phyloP scores from a whole-genome alignment of 1,140 invertebrate genomes.

The Aplysia californica region DNA sequence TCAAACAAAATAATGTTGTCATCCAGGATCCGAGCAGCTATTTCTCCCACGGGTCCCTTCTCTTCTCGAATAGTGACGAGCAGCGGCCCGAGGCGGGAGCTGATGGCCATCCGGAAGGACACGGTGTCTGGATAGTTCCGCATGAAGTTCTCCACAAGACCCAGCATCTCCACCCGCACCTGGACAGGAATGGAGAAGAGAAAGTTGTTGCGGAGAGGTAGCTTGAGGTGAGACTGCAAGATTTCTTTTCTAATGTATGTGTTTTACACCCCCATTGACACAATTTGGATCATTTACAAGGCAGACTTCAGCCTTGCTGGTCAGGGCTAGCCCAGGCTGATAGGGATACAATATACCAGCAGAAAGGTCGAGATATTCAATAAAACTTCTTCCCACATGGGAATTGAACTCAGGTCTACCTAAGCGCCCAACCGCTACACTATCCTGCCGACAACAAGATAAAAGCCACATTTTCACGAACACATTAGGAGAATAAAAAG shows the following conservation, averaged over 20 bases:
- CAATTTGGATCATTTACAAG: neutral
- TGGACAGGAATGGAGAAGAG: neutral
- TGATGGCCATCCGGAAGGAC: neutral
- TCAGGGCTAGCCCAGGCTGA: neutral
- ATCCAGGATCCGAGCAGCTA: slow-evolving; percentile 13
- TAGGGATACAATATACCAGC: neutral
- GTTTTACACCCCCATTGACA: too few relatives aligned
- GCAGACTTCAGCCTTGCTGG: neutral
- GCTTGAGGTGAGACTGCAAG: neutral
- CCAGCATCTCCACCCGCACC: slow-evolving; percentile 1
- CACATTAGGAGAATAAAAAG: too few relatives aligned
- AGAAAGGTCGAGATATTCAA: too few relatives aligned
- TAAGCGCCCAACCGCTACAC: too few relatives aligned
- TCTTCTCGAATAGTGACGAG: slow-evolving; percentile 9
- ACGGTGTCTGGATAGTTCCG: slow-evolving; percentile 24
- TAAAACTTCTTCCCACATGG: too few relatives aligned
- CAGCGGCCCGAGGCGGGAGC: neutral
- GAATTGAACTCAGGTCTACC: too few relatives aligned
- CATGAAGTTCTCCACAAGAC: slow-evolving; percentile 24
- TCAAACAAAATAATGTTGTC: slow-evolving; percentile 19
- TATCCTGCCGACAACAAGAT: too few relatives aligned
- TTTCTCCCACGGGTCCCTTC: slow-evolving; percentile 2
- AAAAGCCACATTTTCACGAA: too few relatives aligned
- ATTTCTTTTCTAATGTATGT: too few relatives aligned
- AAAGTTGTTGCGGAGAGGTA: neutral